Evolutionary conservation across 2,797 vertebrate genomes (phyloP).

Genomic region (Tenualosa ilisha): DNA sequence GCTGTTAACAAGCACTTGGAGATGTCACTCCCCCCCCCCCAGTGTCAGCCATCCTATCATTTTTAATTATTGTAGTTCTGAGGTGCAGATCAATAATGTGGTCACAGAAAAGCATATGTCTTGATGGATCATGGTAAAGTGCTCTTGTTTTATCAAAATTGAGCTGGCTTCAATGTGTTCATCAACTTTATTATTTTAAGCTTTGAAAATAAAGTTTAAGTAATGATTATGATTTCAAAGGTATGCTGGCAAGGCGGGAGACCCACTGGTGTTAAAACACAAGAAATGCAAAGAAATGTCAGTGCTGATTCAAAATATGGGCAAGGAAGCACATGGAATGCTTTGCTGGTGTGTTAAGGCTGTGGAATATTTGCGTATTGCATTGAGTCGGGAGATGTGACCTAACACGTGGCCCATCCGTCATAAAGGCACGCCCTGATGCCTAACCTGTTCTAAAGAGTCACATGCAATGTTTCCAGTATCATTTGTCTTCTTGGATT

Average conservation of each 20-base stretch:
- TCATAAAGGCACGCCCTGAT: no score
- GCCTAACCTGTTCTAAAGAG: no score
- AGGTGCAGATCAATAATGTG: background rate
- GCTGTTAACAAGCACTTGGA: background rate
- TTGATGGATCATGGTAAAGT: background rate
- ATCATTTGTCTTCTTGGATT: background rate
- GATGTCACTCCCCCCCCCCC: background rate
- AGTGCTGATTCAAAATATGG: background rate
- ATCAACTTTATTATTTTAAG: background rate
- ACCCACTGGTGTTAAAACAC: background rate
- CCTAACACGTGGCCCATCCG: no score
- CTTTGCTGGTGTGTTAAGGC: no score
- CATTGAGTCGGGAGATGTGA: no score
- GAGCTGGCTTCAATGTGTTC: background rate
- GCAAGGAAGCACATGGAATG: no score
- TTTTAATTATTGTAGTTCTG: background rate
- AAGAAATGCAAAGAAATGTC: background rate
- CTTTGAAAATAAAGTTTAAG: background rate
- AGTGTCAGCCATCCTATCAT: background rate
- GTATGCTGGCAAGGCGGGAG: background rate
- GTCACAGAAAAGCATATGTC: background rate
- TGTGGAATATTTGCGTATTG: no score
- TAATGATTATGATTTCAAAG: background rate
- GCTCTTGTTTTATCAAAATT: background rate
- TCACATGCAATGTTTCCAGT: no score